These are phyloP conservation scores for Tricholaema leucomelas DNA, from an alignment of 2,113 vertebrate species.

Conservation along the genomic window DNA sequence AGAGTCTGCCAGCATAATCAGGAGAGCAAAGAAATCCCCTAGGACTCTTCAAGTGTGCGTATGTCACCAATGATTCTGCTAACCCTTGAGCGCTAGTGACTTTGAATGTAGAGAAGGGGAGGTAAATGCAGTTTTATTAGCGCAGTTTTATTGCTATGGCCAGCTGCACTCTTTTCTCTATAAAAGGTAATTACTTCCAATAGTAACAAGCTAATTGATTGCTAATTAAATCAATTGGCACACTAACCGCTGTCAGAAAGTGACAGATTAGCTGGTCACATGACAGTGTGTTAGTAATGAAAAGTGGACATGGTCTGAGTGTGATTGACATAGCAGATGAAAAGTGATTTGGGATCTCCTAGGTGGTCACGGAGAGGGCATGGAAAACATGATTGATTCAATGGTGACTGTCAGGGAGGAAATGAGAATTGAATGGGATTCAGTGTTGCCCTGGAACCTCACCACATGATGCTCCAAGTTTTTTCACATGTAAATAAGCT, in stretches of 20 bases:
- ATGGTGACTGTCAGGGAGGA: constrained; percentile 86
- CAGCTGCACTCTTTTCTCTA: constrained; percentile 97
- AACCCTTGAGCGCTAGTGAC: constrained; percentile 73
- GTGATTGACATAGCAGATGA: constrained; percentile 83
- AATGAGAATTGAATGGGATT: constrained; percentile 89
- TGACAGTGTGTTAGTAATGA: constrained; percentile 80
- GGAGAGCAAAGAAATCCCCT: constrained; percentile 79
- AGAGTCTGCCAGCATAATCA: constrained; percentile 63
- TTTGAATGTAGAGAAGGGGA: constrained; percentile 66
- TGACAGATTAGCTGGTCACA: constrained; percentile 92
- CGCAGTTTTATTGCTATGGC: constrained; percentile 89
- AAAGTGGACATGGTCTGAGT: constrained; percentile 84
- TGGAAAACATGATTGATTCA: constrained; percentile 88
- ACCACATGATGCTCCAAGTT: constrained; percentile 84
- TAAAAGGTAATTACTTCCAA: constrained; percentile 99
- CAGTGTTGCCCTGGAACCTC: constrained; percentile 81
- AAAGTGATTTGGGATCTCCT: constrained; percentile 83
- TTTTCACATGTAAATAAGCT: constrained; percentile 96
- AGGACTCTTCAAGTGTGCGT: constrained; percentile 78
- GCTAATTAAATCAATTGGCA: constrained; percentile 99
- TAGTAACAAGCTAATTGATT: constrained; percentile 99
- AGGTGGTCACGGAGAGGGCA: constrained; percentile 82
- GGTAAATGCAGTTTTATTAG: constrained; percentile 83
- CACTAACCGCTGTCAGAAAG: constrained; percentile 89
- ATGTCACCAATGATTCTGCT: constrained; percentile 82